Conservation (phyloP, 2,888 invertebrate species). For the Cataglyphis cursor region DNA sequence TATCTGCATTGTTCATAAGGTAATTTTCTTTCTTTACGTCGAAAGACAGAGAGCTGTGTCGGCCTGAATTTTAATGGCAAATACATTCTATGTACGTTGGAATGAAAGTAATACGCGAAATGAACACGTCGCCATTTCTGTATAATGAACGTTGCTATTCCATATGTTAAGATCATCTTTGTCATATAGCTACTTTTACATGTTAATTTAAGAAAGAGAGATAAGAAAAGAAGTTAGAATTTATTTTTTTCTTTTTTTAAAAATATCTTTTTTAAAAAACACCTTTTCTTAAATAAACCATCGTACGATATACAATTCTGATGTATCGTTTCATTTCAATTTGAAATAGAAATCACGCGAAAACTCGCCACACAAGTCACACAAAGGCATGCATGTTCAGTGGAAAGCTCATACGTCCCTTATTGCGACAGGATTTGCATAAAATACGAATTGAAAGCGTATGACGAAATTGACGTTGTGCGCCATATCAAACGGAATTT, state of each 20-base stretch:
- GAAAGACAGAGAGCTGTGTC: slow-evolving; percentile 3
- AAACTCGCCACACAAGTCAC: slow-evolving; percentile 30
- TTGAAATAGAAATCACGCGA: slow-evolving; percentile 32
- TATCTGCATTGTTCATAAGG: neutral
- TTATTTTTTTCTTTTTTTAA: neutral
- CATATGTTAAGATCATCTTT: neutral
- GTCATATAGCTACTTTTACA: neutral
- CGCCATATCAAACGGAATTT: slow-evolving; percentile 63
- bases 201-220: neutral
- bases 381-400: slow-evolving; percentile 32
- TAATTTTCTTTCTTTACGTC: neutral
- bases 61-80: slow-evolving; percentile 22
- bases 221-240: neutral
- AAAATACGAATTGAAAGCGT: slow-evolving; percentile 59
- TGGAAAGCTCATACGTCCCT: slow-evolving; percentile 51
- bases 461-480: slow-evolving; percentile 52
- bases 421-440: slow-evolving; percentile 64
- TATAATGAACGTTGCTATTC: neutral
- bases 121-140: neutral
- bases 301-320: slow-evolving; percentile 3
- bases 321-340: neutral
- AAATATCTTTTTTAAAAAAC: neutral
- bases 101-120: slow-evolving; percentile 10
- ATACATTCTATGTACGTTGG: neutral
- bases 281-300: neutral